Evolutionary conservation across 2,113 vertebrate genomes (phyloP), one percentile per base, ranked within the genome.

Genomic region (Tyrannus savana): DNA sequence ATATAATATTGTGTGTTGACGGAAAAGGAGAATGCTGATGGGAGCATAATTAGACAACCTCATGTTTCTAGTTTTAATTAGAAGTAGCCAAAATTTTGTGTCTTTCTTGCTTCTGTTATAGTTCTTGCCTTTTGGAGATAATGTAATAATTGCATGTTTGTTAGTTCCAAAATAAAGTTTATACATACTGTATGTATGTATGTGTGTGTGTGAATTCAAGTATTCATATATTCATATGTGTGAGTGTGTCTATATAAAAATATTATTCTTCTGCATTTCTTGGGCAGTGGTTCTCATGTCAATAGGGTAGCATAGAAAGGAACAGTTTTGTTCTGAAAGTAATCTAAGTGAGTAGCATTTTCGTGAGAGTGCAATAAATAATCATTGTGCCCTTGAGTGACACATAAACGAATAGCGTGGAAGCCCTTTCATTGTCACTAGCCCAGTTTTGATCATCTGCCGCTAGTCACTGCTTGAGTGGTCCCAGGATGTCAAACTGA

Each of bases 1-100:
- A 96, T 97, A 85, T 97, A 73, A 93, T 76, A 85, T 89, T 94
- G 95, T 95, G 96, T 84, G 90, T 63, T 87, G 87, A 92, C 47
- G 53, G 89, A 94, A 64, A 93, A 95, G 83, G 74, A 81, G 89
- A 82, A 68, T 81, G 85, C 56, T 80, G 22, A 37, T 33, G 60
- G 89, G 66, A 90, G 87, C 89, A 88, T 93, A 96, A 96, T 93
- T 80, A 66, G 85, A 84, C 50, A 87, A 68, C 92, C 69, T 88
- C 89, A 64, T 72, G n/a, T 92, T 97, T 90, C 82, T 80, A 80
- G 37, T 94, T 93, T 96, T 80, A 95, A 96, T 95, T 87, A 80
- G 90, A 96, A 95, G 84, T 78, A 90, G 56, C 67, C 72, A 96
- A 93, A 93, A 84, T 41, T 80, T 58, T n/a, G n/a, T 56, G 52